Evolutionary conservation across 1,140 invertebrate species (phyloP), one percentile per base, ranked within the genome.

Genomic region (Drosophila melanica): DNA sequence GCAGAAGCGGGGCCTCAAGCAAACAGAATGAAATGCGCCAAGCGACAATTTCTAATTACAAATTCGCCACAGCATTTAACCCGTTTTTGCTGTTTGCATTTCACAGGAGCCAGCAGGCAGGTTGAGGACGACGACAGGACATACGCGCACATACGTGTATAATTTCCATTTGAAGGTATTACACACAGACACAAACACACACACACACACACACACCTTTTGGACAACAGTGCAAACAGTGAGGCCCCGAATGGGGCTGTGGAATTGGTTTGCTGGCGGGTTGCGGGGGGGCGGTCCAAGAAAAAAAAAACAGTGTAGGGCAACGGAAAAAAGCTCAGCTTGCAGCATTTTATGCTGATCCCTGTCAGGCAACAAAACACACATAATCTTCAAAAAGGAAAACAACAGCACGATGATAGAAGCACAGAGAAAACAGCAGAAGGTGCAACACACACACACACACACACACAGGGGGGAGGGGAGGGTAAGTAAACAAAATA

Each of bases 301-400:
- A 65, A 78, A 78, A 64, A 71, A 44, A 41, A 78, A 64, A 71
- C 37, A 41, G 12, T 30, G 51, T 20, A 14, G 35, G n/a, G 48
- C n/a, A 54, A 59, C 35, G 59, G 42, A 72, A 82, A 85, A 87
- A 89, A 81, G 86, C 90, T 90, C 90, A 91, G 90, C 82, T 91
- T 90, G 90, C 90, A 91, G 91, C 90, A 91, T 91, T 91, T 91
- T 91, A 91, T 91, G 90, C 90, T 91, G 90, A 91, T 91, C 90
- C 90, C 90, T 91, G 90, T 91, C 90, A 91, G 90, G 86, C 79
- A 90, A 91, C 90, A 91, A 91, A 91, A 91, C 90, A 91, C 90
- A 91, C 90, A 91, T 91, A 91, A 91, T 91, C 90, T 91, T 90
- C 86, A 91, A 91, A 91, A 91, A 91, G 87, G 84, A 90, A 91